Base-by-base conservation (phyloP, 2,113 vertebrate species). In the Gadus macrocephalus region DNA sequence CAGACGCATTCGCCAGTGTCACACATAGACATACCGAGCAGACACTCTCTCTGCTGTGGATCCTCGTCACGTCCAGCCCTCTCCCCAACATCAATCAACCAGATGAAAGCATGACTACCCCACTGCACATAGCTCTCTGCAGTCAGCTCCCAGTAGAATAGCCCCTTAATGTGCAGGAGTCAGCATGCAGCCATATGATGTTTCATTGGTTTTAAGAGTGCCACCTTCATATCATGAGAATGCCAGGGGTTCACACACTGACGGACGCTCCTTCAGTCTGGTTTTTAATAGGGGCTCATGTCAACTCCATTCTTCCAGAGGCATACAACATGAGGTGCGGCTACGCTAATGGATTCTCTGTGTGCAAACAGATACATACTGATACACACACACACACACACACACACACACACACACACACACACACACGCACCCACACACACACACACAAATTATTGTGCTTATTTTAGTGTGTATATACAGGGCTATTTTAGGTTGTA, bases 331-430 rank as follows among this genome's bases (percentile, higher is more conserved):
- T 55, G n/a, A 61, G 17, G 11, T 22, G 60, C 42, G 25, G 25
- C 2, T 25, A 25, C 25, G n/a, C 71, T 31, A 68, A 35, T 71
- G 63, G 49, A 59, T 12, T 42, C 68, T 27, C n/a, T 74, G 53
- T 35, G 28, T 2, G 15, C 16, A 55, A 53, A 15, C 9, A 53
- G 15, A 53, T 53, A 15, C 53, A 53, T 1, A 53, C 8, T 25
- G 25, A 25, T 25, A 25, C 2, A 25, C 25, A 25, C 25, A 25
- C 25, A 25, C 25, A 25, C 25, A 25, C 25, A 25, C 25, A 25
- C 25, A 25, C 2, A 25, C 25, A 25, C 25, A 25, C 25, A 20
- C 20, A 20, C 20, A 20, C 20, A 20, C 20, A 20, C 20, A 20
- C 20, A 20, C 20, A 20, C 20, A 20, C 20, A 20, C 20, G 1